A percentile compares a stretch with the other conserved stretches of the same genome.
phyloP scores from a whole-genome alignment of 1,140 invertebrate species.

The Babylonia areolata region DNA sequence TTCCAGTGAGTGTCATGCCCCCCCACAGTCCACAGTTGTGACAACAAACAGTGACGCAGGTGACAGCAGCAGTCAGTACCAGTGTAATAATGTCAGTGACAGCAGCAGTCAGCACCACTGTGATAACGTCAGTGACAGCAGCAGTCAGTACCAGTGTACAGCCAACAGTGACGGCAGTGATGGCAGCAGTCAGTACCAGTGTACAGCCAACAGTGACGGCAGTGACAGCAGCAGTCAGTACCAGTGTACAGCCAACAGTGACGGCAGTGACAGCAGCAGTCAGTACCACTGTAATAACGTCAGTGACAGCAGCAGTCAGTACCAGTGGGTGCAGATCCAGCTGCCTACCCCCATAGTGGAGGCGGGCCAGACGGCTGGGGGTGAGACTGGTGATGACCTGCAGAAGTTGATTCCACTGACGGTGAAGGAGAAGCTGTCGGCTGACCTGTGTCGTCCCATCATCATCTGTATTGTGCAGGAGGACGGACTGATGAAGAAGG shows the following conservation, averaged over 20 bases:
- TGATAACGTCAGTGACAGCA: not conserved
- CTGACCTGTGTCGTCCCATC: not conserved
- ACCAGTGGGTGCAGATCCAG: constrained; percentile 7
- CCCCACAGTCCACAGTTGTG: not conserved
- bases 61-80: not conserved
- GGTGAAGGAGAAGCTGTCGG: not conserved
- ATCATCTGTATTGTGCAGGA: not conserved
- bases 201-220: not conserved
- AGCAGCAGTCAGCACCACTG: not conserved
- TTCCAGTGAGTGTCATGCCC: not conserved
- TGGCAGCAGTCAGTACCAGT: not conserved
- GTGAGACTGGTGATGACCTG: not conserved
- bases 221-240: not conserved
- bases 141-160: not conserved
- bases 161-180: not conserved
- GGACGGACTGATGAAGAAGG: not conserved
- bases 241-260: not conserved
- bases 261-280: not conserved
- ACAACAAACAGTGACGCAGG: not conserved
- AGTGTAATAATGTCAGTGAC: not conserved
- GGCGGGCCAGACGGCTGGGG: no score
- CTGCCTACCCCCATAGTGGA: not conserved
- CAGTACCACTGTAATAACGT: not conserved
- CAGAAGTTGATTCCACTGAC: constrained; percentile 16
- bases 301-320: not conserved